These are phyloP conservation scores for Stercorarius parasiticus DNA, from an alignment of 2,113 vertebrate genomes.

Conservation along the genomic window DNA sequence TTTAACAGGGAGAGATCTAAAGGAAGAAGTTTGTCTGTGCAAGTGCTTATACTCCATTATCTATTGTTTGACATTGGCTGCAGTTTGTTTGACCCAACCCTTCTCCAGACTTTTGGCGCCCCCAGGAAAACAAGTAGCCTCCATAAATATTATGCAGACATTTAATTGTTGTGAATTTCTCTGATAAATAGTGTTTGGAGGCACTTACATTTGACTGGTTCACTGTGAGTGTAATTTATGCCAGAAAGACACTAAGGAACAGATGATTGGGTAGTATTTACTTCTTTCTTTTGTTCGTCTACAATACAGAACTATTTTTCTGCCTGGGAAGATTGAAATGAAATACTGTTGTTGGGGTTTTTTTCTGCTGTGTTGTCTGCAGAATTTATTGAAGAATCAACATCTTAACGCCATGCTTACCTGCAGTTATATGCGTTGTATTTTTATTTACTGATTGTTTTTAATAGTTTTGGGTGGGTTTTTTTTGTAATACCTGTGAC, in stretches of 20 bases:
- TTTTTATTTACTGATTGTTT: background rate
- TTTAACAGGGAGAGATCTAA: background rate
- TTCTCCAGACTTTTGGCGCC: constrained; percentile 50
- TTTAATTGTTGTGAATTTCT: constrained; percentile 45
- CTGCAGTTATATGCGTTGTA: background rate
- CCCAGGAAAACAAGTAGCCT: constrained; percentile 36
- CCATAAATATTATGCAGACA: constrained; percentile 40
- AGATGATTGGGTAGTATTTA: background rate
- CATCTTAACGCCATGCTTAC: background rate
- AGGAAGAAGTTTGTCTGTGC: background rate
- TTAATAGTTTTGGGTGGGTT: background rate
- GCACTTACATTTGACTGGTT: background rate
- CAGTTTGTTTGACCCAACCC: constrained; percentile 5
- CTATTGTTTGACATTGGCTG: constrained; percentile 30
- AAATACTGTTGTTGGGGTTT: background rate
- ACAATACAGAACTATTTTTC: background rate
- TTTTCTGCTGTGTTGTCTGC: background rate
- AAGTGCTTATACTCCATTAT: background rate
- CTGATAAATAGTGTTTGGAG: constrained; percentile 37
- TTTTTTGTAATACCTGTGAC: background rate
- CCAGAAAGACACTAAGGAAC: constrained; percentile 10
- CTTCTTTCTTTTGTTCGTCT: background rate
- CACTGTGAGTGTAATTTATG: background rate
- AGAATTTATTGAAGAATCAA: background rate
- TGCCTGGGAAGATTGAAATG: background rate